Percentiles rank a stretch among this genome's conserved stretches.
phyloP scores from a whole-genome alignment of 2,113 vertebrate genomes.

The Ginglymostoma cirratum region DNA sequence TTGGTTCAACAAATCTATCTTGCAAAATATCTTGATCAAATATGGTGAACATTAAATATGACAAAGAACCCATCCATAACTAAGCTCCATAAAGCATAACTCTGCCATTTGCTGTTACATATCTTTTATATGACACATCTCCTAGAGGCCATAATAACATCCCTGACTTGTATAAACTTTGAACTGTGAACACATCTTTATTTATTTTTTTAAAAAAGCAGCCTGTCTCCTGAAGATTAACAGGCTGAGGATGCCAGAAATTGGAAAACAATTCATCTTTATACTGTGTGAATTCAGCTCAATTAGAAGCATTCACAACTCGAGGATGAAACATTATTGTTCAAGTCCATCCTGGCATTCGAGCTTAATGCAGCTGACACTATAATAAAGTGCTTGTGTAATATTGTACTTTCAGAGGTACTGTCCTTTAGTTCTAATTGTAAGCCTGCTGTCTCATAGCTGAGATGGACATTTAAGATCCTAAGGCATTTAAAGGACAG shows the following conservation, averaged over 20 bases:
- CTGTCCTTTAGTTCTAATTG: neutral
- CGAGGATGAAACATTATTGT: neutral
- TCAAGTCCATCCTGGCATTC: neutral
- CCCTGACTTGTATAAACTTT: constrained; percentile 3
- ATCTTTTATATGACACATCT: neutral
- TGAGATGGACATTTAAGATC: neutral
- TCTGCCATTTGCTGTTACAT: neutral
- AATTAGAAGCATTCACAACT: neutral
- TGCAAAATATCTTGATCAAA: neutral
- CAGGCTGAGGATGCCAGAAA: neutral
- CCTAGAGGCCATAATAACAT: neutral
- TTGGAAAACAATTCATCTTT: neutral
- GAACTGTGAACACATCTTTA: neutral
- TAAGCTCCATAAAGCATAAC: neutral
- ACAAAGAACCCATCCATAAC: neutral
- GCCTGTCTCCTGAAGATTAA: neutral
- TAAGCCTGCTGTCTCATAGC: neutral
- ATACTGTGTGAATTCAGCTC: neutral
- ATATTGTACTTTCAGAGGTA: neutral
- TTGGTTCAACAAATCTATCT: neutral
- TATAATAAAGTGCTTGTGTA: neutral
- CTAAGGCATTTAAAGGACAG: neutral
- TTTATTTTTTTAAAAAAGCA: neutral
- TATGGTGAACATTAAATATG: neutral
- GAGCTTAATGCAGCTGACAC: neutral